Percentiles rank a stretch among this genome's conserved stretches.
phyloP scores from a whole-genome alignment of 2,888 invertebrate genomes.

The Epistrophe grossulariae region DNA sequence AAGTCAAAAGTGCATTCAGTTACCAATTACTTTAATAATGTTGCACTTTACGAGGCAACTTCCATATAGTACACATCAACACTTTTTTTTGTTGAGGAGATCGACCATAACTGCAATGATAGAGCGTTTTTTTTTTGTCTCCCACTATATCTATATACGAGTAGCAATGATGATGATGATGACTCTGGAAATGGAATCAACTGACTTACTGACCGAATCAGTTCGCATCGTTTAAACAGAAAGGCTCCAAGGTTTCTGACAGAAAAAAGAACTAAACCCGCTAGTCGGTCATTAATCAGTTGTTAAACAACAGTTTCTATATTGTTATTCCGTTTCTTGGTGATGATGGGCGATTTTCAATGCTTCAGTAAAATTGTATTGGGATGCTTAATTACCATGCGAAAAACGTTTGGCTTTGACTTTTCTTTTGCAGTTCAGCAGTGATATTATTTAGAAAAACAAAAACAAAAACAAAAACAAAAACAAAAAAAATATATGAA shows the following conservation, averaged over 20 bases:
- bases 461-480: too few relatives aligned
- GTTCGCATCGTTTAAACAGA: conserved; percentile 60
- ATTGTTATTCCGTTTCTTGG: conserved; percentile 56
- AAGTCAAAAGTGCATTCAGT: conserved; percentile 43
- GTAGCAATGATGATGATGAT: conserved; percentile 35
- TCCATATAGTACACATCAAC: conserved; percentile 23
- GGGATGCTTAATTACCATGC: conserved; percentile 52
- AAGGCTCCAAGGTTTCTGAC: neutral
- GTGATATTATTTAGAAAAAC: neutral
- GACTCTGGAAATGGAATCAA: conserved; percentile 65
- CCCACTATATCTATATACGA: conserved; percentile 29
- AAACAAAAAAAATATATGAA: neutral
- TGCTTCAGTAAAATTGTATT: conserved; percentile 30
- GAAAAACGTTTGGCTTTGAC: conserved; percentile 51
- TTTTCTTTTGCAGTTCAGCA: neutral
- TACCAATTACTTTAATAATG: conserved; percentile 45
- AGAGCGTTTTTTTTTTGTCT: conserved; percentile 42
- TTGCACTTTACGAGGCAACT: conserved; percentile 32
- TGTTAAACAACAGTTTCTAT: conserved; percentile 64
- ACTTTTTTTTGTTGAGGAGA: conserved; percentile 3
- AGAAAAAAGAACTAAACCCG: conserved; percentile 50
- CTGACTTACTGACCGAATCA: conserved; percentile 75
- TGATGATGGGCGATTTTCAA: conserved; percentile 58
- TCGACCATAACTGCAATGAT: conserved; percentile 57
- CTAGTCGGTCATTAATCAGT: conserved; percentile 58